These are phyloP conservation scores for Allygus modestus DNA, from an alignment of 2,888 invertebrate genomes.

Conservation along the genomic window DNA sequence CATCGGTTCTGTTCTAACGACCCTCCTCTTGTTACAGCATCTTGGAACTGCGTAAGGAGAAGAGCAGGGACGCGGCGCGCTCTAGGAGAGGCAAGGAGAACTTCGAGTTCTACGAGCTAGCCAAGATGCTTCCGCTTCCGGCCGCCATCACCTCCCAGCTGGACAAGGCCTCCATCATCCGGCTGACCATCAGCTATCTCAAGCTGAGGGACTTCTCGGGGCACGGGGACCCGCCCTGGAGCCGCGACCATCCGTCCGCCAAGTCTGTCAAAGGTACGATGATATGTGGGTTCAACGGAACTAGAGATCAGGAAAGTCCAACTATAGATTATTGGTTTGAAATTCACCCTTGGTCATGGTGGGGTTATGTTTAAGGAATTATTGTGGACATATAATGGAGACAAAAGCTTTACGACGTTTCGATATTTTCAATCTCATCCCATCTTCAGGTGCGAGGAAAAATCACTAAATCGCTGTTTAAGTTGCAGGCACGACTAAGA, in stretches of 20 bases:
- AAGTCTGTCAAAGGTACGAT: constrained; percentile 87
- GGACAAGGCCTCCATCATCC: constrained; percentile 97
- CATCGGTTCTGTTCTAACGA: neutral
- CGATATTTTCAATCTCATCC: too few species aligned
- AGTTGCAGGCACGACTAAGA: too few species aligned
- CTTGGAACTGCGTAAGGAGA: constrained; percentile 95
- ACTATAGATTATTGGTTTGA: too few species aligned
- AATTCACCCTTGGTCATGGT: too few species aligned
- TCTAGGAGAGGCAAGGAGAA: constrained; percentile 96
- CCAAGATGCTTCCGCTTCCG: constrained; percentile 94
- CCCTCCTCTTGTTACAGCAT: constrained; percentile 82
- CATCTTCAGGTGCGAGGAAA: too few species aligned
- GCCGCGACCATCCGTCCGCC: constrained; percentile 86
- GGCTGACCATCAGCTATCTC: constrained; percentile 97
- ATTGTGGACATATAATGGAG: too few species aligned
- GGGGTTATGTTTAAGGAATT: too few species aligned
- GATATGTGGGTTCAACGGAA: constrained; percentile 74
- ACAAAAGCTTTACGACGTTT: too few species aligned
- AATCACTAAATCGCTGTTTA: too few species aligned
- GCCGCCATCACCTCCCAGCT: constrained; percentile 96
- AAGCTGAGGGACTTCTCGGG: constrained; percentile 96
- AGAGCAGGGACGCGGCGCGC: constrained; percentile 94
- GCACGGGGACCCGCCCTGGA: constrained; percentile 98
- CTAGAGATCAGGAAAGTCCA: too few species aligned
- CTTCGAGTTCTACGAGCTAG: constrained; percentile 97